Base-by-base conservation (phyloP, 2,113 vertebrate species). In the Odocoileus hemionus region DNA sequence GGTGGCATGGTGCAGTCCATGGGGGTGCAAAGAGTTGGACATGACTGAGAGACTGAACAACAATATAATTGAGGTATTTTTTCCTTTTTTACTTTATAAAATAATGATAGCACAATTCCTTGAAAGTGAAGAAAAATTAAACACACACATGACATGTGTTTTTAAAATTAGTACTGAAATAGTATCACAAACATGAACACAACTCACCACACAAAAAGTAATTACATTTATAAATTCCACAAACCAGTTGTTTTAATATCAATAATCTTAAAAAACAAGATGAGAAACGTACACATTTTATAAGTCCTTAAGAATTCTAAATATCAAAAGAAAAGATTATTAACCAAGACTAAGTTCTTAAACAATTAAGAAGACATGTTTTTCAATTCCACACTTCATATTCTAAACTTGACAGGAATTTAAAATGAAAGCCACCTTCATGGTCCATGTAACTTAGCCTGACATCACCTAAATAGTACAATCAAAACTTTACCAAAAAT, bases 401-500 rank as follows among this genome's bases (percentile, higher is more conserved):
- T 78, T 97, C 76, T 87, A 89, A 10, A 19, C 93, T 5, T 97
- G 30, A 97, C 98, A 89, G 95, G 98, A 99, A 99, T 99, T 99
- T 98, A 98, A 99, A 96, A 98, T 98, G 98, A 99, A 99, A 98
- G 85, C 89, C 99, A 97, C 96, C 98, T 98, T 98, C 96, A 98
- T 86, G 98, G 97, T 99, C 99, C 84, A 98, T 61, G 54, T 99
- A 99, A 99, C 99, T 99, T 98, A 98, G 97, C 98, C 98, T 99
- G 98, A 99, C 98, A 97, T 99, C 98, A 99, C 97, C 98, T 99
- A 99, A 99, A 99, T 96, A 99, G 98, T 97, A 97, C 98, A 99
- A 99, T 98, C 98, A 99, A 98, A 99, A 98, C 97, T 98, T 98
- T 98, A 98, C 95, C 98, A 96, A 98, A 99, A 99, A 50, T 97